Base-by-base conservation (phyloP, 1,140 invertebrate genomes). In the Triops cancriformis region DNA sequence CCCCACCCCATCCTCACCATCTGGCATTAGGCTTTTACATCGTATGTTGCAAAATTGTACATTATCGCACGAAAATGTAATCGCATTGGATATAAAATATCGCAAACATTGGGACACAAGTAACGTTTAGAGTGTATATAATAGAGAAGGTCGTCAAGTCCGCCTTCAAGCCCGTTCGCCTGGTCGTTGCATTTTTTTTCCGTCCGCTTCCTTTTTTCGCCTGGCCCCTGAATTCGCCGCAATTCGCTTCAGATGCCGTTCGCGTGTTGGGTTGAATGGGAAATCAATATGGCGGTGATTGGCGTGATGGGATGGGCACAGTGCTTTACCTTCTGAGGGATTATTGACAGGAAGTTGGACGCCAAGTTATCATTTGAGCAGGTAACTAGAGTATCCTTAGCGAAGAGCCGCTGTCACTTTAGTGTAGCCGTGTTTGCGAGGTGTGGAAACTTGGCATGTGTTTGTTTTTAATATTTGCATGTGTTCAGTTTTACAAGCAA, bases 231-330 rank as follows among this genome's bases (percentile, higher is more conserved):
- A 3, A 64, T 64, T 64, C 14, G 51, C 51, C 51, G 51, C 51
- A 64, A 64, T 64, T 64, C 23, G 0, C 6, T 64, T 64, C 14
- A 64, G 23, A 64, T 14, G 51, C 51, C 51, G 23, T 64, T 64
- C 51, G 51, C 51, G 51, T 64, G 51, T 64, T 64, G 23, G 51
- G 51, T 4, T 64, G 51, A 64, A 64, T 64, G 51, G 51, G 51
- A 64, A 64, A 64, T 64, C 51, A 64, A 64, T 64, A 64, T 64
- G 51, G 51, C 51, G 51, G 51, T 64, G 51, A 64, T 64, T 64
- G 51, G 51, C 51, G 51, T 64, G 51, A 64, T 64, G 51, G 51
- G 51, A 64, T 64, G 51, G 51, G 51, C 51, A 64, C 51, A 64
- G 51, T 64, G 51, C 51, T 64, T 64, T 64, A 64, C 23, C 51